phyloP scores from a whole-genome alignment of 92 coral and sea anemone genomes.

The Porites lobata region DNA sequence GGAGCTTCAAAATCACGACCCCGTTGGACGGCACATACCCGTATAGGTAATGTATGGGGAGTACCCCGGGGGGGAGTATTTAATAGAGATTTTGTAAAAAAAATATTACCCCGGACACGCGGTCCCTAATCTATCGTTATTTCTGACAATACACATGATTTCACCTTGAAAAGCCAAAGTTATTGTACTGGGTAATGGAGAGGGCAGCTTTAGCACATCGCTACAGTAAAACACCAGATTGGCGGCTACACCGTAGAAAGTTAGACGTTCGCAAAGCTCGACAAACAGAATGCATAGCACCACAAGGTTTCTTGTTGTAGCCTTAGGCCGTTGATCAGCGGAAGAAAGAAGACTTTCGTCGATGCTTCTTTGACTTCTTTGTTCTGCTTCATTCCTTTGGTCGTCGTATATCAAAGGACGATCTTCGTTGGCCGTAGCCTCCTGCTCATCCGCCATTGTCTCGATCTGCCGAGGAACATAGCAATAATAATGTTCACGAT shows the following conservation, averaged over 20 bases:
- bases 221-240: conserved; percentile 76
- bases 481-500: too few relatives aligned
- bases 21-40: too few relatives aligned
- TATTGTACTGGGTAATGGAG: conserved; percentile 75
- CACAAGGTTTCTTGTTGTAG: conserved; percentile 3
- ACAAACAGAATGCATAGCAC: conserved; percentile 65
- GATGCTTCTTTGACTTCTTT: background rate
- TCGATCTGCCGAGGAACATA: too few relatives aligned
- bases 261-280: conserved; percentile 75
- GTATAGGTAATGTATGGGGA: too few relatives aligned
- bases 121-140: too few relatives aligned
- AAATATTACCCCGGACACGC: too few relatives aligned
- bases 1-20: too few relatives aligned
- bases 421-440: background rate
- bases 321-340: background rate
- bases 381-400: background rate
- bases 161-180: conserved; percentile 72
- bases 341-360: background rate
- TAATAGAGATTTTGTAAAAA: too few relatives aligned
- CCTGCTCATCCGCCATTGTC: background rate
- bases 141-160: background rate
- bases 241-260: conserved; percentile 83
- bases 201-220: conserved; percentile 46
- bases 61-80: too few relatives aligned
- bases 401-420: background rate